Conservation (phyloP, 1,140 invertebrate genomes). For the Drosophila pseudoananassae region DNA sequence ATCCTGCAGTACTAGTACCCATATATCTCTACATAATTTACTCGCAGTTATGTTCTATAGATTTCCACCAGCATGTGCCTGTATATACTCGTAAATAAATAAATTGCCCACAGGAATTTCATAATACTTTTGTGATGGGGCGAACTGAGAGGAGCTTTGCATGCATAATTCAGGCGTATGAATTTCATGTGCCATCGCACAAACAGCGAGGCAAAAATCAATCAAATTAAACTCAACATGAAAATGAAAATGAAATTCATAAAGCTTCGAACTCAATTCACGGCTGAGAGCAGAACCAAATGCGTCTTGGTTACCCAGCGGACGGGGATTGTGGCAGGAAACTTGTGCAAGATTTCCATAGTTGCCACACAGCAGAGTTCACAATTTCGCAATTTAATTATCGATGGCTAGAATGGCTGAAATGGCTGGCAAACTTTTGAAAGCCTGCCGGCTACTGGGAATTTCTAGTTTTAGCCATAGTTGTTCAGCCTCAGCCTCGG, state of each 20-base stretch:
- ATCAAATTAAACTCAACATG: constrained; percentile 66
- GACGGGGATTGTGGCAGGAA: constrained; percentile 13
- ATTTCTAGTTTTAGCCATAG: constrained; percentile 17
- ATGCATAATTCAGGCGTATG: constrained; percentile 63
- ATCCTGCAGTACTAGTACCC: not conserved
- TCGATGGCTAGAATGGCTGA: constrained; percentile 21
- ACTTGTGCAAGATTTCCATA: constrained; percentile 39
- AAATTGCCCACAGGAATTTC: constrained; percentile 60
- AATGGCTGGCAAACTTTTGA: constrained; percentile 39
- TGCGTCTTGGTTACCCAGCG: constrained; percentile 3
- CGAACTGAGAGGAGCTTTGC: constrained; percentile 59
- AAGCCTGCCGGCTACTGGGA: constrained; percentile 37
- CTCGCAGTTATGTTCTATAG: constrained; percentile 3
- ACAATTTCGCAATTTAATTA: constrained; percentile 62
- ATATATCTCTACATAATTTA: constrained; percentile 22
- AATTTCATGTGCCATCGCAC: constrained; percentile 50
- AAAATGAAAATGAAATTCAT: constrained; percentile 63
- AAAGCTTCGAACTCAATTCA: constrained; percentile 17
- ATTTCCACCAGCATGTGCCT: constrained; percentile 6
- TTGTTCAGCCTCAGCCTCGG: not conserved
- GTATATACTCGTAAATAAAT: constrained; percentile 58
- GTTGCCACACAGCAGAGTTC: constrained; percentile 18
- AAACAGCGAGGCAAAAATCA: constrained; percentile 71
- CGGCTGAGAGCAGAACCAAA: not conserved
- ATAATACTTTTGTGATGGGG: constrained; percentile 37